Base-by-base conservation (phyloP, 2,888 invertebrate species). In the Meandrusa payeni region DNA sequence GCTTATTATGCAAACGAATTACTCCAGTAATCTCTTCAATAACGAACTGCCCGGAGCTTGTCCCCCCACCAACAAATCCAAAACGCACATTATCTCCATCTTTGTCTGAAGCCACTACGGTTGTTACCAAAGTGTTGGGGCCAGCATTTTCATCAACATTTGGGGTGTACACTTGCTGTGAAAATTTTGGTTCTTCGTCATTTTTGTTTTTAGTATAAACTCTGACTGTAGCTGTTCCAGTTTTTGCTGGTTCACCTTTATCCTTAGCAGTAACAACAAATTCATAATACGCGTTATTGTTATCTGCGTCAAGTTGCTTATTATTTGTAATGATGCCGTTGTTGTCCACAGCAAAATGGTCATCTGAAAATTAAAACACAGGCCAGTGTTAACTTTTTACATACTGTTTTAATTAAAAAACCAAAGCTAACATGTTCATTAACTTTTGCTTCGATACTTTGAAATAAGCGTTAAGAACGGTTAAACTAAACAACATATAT, bases 151-250 rank as follows among this genome's bases (percentile, higher is more conserved):
- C 97, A 69, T 97, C 97, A 0, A 97, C 97, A 77, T 97, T 97
- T 0, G 97, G 97, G 1, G 97, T 97, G 76, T 97, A 97, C 2
- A 97, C 97, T 88, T 97, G 97, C 65, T 97, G 97, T 0, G 97
- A 97, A 74, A 97, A 97, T 75, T 97, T 97, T 0, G 98, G 98
- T 67, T 97, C 96, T 78, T 98, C 98, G 69, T 98, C 98, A 78
- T 98, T 98, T 79, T 97, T 97, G 69, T 98, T 98, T 67, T 97
- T 97, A n/a, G 98, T 98, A 69, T 97, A 97, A 43, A 98, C 93
- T 44, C 97, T 91, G 7, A 98, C 97, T 0, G 97, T 97, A 0
- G 98, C 97, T 0, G 95, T 94, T 32, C 97, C 97, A 0, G 95
- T 96, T 73, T 95, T 95, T 0, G 96, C 91, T 0, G 97, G 97